Percentiles rank a stretch among this genome's conserved stretches.
Evolutionary conservation across 2,797 vertebrate genomes (phyloP).

Genomic region (Pseudomugil gertrudae): DNA sequence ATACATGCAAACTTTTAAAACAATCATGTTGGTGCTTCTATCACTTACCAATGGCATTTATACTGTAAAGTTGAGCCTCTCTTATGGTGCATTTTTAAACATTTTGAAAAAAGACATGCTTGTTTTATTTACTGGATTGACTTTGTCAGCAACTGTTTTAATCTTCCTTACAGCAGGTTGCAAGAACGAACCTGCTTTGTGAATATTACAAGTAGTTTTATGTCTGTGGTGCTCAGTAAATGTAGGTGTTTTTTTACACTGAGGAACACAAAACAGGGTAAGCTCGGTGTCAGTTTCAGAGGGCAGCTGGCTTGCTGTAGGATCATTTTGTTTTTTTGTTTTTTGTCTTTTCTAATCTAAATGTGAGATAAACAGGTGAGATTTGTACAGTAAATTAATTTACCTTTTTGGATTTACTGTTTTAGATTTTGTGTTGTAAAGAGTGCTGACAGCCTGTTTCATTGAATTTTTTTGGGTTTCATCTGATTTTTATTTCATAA

Average conservation of each 20-base stretch:
- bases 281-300: constrained; percentile 85
- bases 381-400: constrained; percentile 99
- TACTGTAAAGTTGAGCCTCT: constrained; percentile 81
- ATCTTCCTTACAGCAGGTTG: constrained; percentile 69
- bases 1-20: constrained; percentile 79
- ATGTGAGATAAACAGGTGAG: constrained; percentile 88
- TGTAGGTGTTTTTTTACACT: constrained; percentile 76
- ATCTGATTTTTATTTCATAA: constrained; percentile 89
- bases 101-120: constrained; percentile 54
- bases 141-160: constrained; percentile 65
- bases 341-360: constrained; percentile 88
- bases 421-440: constrained; percentile 97
- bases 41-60: constrained; percentile 74
- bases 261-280: constrained; percentile 90
- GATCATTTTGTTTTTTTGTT: constrained; percentile 68
- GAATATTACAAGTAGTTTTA: constrained; percentile 78
- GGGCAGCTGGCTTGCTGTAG: constrained; percentile 98
- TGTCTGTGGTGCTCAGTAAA: constrained; percentile 79
- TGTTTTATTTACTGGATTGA: constrained; percentile 50
- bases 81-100: constrained; percentile 79
- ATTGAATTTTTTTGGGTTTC: constrained; percentile 80
- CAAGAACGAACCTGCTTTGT: constrained; percentile 76
- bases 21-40: constrained; percentile 88
- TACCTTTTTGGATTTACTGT: constrained; percentile 86
- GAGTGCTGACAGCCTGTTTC: constrained; percentile 74